Base-by-base conservation (phyloP, 2,113 vertebrate species). In the Odocoileus hemionus region DNA sequence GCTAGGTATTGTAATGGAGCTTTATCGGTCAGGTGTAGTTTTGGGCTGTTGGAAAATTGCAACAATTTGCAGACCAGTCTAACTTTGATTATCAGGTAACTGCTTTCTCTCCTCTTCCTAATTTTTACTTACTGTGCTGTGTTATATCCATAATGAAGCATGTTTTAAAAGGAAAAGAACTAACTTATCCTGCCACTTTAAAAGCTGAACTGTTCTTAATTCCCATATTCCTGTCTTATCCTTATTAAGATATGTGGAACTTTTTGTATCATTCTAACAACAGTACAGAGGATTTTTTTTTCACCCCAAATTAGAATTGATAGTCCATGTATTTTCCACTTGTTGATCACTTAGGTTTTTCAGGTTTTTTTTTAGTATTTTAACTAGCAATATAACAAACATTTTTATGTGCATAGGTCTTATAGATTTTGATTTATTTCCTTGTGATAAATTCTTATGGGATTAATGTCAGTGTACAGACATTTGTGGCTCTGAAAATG, bases 281-380 rank as follows among this genome's bases (percentile, higher is more conserved):
- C 25, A 23, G 23, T 89, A 64, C 12, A 17, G 92, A 94, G 30
- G 57, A 82, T 96, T 96, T 2, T 45, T 94, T 94, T 33, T 92
- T 94, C 43, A 89, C 58, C 5, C 93, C 89, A 95, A 93, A 28
- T 93, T 95, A 70, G 14, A 97, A 25, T 95, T 96, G 39, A 47
- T 80, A 43, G 11, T 16, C 1, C 14, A 74, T 60, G 16, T 45
- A 43, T 90, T 96, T 93, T 93, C 47, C 26, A 91, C 9, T 76
- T 96, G 45, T 78, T 26, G 28, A 64, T 93, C 55, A 78, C 70
- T 91, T 93, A 67, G 47, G 26, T 86, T 89, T 96, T 93, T 87
- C 55, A 64, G 4, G 47, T 87, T 90, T 93, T 89, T 89, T 30
- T 93, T 84, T 16, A 93, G 7, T 92, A 82, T 92, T 97, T 80